phyloP scores from a whole-genome alignment of 2,113 vertebrate species.

The Callocephalon fimbriatum region DNA sequence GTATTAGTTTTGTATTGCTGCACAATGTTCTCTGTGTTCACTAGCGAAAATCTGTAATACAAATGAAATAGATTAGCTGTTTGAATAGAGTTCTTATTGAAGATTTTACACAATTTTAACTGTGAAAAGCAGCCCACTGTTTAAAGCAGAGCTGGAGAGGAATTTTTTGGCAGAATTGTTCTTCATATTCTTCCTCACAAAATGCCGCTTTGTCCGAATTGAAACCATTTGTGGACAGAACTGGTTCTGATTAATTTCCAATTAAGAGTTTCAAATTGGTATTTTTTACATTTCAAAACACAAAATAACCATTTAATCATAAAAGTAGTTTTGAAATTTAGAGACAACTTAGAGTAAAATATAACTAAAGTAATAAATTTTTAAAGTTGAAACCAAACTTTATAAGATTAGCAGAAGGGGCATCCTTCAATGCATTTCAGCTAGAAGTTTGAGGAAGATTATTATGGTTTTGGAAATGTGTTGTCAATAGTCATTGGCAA shows the following conservation, averaged over 20 bases:
- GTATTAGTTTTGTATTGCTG: neutral
- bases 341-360: neutral
- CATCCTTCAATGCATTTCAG: neutral
- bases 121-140: neutral
- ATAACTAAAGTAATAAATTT: neutral
- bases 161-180: neutral
- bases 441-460: neutral
- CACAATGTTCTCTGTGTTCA: neutral
- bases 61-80: slow-evolving; percentile 40
- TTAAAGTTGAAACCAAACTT: neutral
- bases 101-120: slow-evolving; percentile 11
- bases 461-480: neutral
- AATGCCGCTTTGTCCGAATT: slow-evolving; percentile 10
- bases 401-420: neutral
- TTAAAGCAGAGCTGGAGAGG: neutral
- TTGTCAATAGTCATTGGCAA: neutral
- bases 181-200: slow-evolving; percentile 4
- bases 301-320: neutral
- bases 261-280: neutral
- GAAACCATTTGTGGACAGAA: slow-evolving; percentile 15
- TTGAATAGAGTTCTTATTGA: slow-evolving; percentile 14
- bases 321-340: neutral
- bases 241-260: slow-evolving; percentile 35
- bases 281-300: neutral
- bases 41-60: neutral